Percentiles rank a stretch among this genome's conserved stretches.
Conservation (phyloP, 1,140 invertebrate species). For the Camponotus floridanus region DNA sequence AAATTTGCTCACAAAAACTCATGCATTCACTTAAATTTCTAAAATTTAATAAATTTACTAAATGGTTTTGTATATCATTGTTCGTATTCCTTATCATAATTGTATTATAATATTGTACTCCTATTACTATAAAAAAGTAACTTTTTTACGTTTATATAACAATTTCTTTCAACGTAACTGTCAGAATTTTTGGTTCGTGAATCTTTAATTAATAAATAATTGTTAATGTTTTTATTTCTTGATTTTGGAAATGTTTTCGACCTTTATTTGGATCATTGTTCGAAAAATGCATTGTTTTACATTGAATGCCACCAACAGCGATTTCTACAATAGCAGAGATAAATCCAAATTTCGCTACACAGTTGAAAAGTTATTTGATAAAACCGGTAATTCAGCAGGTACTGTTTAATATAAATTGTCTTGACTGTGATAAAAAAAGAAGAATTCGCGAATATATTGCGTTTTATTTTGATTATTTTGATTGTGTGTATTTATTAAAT, state of each 20-base stretch:
- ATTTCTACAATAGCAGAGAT: not conserved
- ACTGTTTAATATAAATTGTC: not conserved
- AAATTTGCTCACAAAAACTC: too few relatives aligned
- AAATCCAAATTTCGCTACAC: slow-evolving; percentile 28
- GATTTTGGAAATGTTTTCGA: not conserved
- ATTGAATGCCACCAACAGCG: slow-evolving; percentile 2
- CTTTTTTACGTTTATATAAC: not conserved
- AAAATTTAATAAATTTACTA: not conserved
- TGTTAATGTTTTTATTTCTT: not conserved
- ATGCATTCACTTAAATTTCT: too few relatives aligned
- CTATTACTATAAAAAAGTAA: not conserved
- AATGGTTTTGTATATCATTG: not conserved
- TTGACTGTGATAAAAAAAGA: not conserved
- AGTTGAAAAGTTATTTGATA: slow-evolving; percentile 74
- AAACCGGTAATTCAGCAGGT: slow-evolving; percentile 68
- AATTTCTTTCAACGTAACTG: not conserved
- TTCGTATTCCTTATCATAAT: not conserved
- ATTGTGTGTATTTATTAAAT: not conserved
- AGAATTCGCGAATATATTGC: not conserved
- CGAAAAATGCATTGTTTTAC: not conserved
- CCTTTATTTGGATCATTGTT: not conserved
- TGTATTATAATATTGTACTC: not conserved
- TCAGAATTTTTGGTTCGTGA: not conserved
- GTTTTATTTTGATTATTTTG: not conserved
- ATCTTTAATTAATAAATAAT: slow-evolving; percentile 14